Evolutionary conservation across 2,888 invertebrate species (phyloP), one percentile per base, ranked within the genome.

Genomic region (Sthenelais limicola): DNA sequence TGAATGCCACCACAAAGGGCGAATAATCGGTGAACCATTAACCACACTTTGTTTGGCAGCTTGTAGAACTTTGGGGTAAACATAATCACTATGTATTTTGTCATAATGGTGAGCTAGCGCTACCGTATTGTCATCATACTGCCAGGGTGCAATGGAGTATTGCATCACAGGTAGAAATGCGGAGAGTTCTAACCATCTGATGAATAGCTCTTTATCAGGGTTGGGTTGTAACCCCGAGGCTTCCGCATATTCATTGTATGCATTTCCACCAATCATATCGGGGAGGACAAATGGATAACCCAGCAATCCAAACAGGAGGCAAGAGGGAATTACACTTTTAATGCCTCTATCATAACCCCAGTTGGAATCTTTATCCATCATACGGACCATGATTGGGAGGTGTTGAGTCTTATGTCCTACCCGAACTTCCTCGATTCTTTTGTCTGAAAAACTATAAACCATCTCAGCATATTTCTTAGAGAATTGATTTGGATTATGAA

Each of bases 241-340:
- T 73, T 26, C 54, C 48, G 9, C 28, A 24, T 21, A n/a, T 1
- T 35, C 54, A 4, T 24, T 18, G 51, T 80, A 74, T n/a, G 86
- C 87, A 72, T 96, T 95, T 0, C 85, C 98, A 0, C 98, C 98
- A 0, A 98, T 94, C 3, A 96, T 94, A 0, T 97, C 97, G 0
- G 97, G 95, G 90, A 97, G 92, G 52, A 97, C 91, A 82, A 97
- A 97, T 0, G 93, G 91, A 86, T 94, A 97, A 0, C 98, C 98
- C 79, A 97, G 93, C 30, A 97, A 91, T 30, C 87, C 84, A 30
- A 85, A 79, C 0, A 82, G 82, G 52, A 87, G 88, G 73, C 95
- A 92, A 0, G 95, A 94, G 0, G 97, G 95, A 79, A 98, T 93
- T 0, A 97, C 92, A 12, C 92, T 91, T 75, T 91, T 87, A 0